phyloP scores from a whole-genome alignment of 2,797 vertebrate genomes.

The Rhinophrynus dorsalis region DNA sequence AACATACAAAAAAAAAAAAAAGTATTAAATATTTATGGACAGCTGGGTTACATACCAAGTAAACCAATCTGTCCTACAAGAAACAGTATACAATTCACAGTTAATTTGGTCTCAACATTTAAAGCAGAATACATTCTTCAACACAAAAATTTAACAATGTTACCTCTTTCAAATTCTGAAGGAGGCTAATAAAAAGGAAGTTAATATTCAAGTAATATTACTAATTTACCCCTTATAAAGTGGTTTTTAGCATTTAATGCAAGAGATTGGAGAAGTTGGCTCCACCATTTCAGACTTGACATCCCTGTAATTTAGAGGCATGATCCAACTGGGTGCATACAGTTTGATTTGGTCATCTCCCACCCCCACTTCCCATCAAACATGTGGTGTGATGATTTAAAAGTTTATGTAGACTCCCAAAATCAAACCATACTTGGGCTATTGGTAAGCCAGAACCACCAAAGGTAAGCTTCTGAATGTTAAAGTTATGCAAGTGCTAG shows the following conservation, averaged over 20 bases:
- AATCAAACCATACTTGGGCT: no score
- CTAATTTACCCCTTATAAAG: neutral
- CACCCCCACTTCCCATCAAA: no score
- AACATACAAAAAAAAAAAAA: neutral
- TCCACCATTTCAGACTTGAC: neutral
- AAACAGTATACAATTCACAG: slow-evolving; percentile 63
- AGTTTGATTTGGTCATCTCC: no score
- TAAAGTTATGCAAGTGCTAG: no score
- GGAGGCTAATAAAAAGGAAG: neutral
- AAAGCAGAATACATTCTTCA: slow-evolving; percentile 63
- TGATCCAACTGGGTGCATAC: no score
- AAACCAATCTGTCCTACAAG: neutral
- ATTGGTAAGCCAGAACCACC: no score
- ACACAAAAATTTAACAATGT: slow-evolving; percentile 27
- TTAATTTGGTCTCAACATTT: slow-evolving; percentile 69
- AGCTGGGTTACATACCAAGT: neutral
- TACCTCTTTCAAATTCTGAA: neutral
- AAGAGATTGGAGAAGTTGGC: neutral
- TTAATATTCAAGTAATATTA: slow-evolving; percentile 71
- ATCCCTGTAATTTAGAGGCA: neutral
- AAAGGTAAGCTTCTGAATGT: no score
- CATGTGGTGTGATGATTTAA: no score
- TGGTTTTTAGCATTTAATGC: neutral
- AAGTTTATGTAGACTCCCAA: no score
- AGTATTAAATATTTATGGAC: neutral